A percentile compares a stretch with the other conserved stretches of the same genome.
Evolutionary conservation across 1,140 invertebrate species (phyloP).

Genomic region (Drosophila burlai): DNA sequence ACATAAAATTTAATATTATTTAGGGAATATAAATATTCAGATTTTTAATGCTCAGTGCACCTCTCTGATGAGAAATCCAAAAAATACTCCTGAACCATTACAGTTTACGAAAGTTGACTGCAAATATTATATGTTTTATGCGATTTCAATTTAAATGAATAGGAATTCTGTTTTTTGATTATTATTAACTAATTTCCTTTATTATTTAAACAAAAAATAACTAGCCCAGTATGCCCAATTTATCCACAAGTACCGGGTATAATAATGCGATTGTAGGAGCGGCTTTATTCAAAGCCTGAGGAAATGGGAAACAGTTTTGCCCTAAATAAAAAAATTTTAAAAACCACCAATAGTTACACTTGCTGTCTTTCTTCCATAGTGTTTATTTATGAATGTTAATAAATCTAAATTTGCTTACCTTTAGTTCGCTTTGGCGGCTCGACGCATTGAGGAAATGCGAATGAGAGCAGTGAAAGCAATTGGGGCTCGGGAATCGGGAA

Average conservation of each 20-base stretch:
- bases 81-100: neutral
- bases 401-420: slow-evolving; percentile 82
- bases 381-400: slow-evolving; percentile 82
- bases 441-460: slow-evolving; percentile 74
- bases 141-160: neutral
- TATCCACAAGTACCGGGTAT: neutral
- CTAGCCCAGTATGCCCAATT: neutral
- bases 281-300: slow-evolving; percentile 55
- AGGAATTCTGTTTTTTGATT: neutral
- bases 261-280: slow-evolving; percentile 53
- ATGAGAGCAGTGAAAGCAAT: slow-evolving; percentile 70
- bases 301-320: slow-evolving; percentile 24
- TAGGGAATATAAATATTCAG: no score
- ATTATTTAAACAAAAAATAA: neutral
- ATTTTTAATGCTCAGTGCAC: no score
- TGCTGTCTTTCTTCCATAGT: slow-evolving; percentile 46
- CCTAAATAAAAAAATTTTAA: neutral
- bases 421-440: slow-evolving; percentile 68
- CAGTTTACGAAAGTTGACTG: no score
- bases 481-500: neutral
- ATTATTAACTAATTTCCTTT: neutral
- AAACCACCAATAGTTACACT: slow-evolving; percentile 45
- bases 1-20: neutral
- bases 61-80: neutral
- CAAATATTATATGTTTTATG: neutral